Evolutionary conservation across 2,113 vertebrate genomes (phyloP).

Genomic region (Tiliqua scincoides): DNA sequence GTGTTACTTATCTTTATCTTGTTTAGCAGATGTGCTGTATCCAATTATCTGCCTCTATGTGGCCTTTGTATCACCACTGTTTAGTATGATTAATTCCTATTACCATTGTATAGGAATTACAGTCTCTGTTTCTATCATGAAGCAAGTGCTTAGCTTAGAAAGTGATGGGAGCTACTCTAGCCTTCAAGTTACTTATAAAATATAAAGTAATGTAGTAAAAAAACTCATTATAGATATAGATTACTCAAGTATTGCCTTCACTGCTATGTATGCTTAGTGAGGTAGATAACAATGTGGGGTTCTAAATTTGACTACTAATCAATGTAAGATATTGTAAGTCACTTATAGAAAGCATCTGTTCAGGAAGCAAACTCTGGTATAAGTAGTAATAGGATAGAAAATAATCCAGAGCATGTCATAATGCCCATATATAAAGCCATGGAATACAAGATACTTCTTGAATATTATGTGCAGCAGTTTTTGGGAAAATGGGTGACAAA

Average conservation of each 20-base stretch:
- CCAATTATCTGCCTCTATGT: background rate
- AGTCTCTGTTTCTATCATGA: background rate
- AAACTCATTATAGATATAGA: background rate
- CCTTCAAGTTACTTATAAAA: background rate
- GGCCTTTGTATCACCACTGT: background rate
- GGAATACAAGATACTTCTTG: background rate
- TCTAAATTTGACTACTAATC: conserved; percentile 1
- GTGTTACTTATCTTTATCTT: background rate
- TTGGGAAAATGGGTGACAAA: background rate
- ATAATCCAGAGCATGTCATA: background rate
- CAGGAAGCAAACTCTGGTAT: background rate
- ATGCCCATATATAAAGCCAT: background rate
- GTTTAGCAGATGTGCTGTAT: background rate
- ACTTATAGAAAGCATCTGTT: background rate
- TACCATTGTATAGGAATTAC: background rate
- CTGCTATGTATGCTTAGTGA: background rate
- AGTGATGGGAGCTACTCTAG: background rate
- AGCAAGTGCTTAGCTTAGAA: background rate
- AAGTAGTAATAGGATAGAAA: background rate
- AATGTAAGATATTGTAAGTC: background rate
- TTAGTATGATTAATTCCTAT: background rate
- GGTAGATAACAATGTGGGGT: background rate
- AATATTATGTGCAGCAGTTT: background rate
- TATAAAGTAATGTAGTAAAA: background rate
- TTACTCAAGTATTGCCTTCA: background rate